phyloP scores from a whole-genome alignment of 2,797 vertebrate genomes.

The Hydrophis major region DNA sequence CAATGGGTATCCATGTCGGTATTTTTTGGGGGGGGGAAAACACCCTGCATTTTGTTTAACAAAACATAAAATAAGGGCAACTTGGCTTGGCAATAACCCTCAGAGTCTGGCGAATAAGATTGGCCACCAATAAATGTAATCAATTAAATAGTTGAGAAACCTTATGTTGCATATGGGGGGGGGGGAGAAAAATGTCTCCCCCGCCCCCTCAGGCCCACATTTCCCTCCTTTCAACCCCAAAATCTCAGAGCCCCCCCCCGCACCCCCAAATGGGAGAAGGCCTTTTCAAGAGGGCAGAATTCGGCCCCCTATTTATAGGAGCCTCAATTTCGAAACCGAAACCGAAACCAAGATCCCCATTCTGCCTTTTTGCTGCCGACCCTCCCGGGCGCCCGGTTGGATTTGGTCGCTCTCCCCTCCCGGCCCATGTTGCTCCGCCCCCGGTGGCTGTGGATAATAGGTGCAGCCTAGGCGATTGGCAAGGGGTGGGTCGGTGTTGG shows the following conservation, averaged over 20 bases:
- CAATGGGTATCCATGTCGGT: not conserved
- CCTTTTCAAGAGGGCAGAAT: not conserved
- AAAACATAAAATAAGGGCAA: not conserved
- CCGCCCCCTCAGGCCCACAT: too few species aligned
- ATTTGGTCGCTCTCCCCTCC: not conserved
- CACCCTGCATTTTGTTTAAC: too few species aligned
- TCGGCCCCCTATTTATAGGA: not conserved
- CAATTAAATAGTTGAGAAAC: too few species aligned
- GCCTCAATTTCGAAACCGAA: not conserved
- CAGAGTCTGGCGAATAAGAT: not conserved
- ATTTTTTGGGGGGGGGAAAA: not conserved
- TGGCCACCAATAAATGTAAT: too few species aligned
- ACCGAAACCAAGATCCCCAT: not conserved
- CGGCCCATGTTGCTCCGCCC: not conserved
- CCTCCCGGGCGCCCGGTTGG: not conserved
- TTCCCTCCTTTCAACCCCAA: not conserved
- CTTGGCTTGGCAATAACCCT: not conserved
- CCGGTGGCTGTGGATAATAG: not conserved
- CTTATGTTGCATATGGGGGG: too few species aligned
- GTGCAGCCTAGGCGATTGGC: not conserved
- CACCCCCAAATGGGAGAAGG: not conserved
- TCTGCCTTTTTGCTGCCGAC: not conserved
- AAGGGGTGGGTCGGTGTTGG: too few species aligned
- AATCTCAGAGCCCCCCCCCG: too few species aligned
- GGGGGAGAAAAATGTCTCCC: too few species aligned